Evolutionary conservation across 2,113 vertebrate genomes (phyloP).

Genomic region (Cacatua alba): DNA sequence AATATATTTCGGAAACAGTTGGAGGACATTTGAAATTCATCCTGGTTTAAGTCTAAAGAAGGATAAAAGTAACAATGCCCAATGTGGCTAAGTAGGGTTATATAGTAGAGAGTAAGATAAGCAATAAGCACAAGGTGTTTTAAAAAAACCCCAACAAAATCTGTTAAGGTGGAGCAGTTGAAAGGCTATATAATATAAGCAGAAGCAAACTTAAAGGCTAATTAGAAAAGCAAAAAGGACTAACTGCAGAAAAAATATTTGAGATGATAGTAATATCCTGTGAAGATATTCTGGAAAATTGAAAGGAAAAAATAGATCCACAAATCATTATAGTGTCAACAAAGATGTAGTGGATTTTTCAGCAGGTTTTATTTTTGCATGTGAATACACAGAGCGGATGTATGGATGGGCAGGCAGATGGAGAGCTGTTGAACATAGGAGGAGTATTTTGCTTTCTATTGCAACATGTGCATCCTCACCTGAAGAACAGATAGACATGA

Average conservation of each 20-base stretch:
- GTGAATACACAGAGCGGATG: not conserved
- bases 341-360: not conserved
- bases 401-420: slow-evolving; percentile 21
- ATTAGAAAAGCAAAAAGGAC: slow-evolving; percentile 32
- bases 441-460: not conserved
- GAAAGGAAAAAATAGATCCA: slow-evolving; percentile 15
- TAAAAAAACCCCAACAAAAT: not conserved
- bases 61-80: slow-evolving; percentile 68
- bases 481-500: not conserved
- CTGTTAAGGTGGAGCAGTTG: slow-evolving; percentile 27
- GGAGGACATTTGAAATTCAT: slow-evolving; percentile 66
- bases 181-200: slow-evolving; percentile 11
- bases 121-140: slow-evolving; percentile 56
- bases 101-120: slow-evolving; percentile 59
- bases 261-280: not conserved
- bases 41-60: slow-evolving; percentile 66
- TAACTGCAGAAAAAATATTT: not conserved
- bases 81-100: slow-evolving; percentile 56
- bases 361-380: not conserved
- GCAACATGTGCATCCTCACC: not conserved
- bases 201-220: slow-evolving; percentile 18
- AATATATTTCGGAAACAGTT: slow-evolving; percentile 69
- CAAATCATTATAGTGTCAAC: not conserved
- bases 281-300: not conserved
- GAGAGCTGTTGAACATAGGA: slow-evolving; percentile 31